A percentile compares a stretch with the other conserved stretches of the same genome.
These are phyloP conservation scores for Dinocampus coccinellae DNA, from an alignment of 2,888 invertebrate species.

Conservation along the genomic window DNA sequence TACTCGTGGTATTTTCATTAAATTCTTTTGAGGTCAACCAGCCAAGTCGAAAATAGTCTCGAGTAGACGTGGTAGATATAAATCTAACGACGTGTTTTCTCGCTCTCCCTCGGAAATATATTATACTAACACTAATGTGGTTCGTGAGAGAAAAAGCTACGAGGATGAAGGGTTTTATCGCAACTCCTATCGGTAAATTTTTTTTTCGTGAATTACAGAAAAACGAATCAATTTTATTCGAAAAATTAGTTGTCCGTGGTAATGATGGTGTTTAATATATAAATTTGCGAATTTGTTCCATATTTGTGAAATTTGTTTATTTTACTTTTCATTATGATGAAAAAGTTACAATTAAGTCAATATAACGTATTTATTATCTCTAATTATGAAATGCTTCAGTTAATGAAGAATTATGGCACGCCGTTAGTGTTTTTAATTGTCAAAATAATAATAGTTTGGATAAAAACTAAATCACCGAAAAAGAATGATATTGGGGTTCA, in stretches of 20 bases:
- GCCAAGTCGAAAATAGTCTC: constrained; percentile 56
- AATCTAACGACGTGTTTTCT: constrained; percentile 58
- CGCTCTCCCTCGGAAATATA: constrained; percentile 32
- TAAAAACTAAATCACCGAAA: too few species aligned
- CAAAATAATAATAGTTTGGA: too few species aligned
- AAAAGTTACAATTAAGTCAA: too few species aligned
- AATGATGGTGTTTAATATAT: constrained; percentile 55
- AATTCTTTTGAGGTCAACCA: constrained; percentile 60
- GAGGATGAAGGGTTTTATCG: constrained; percentile 21
- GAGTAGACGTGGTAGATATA: constrained; percentile 54
- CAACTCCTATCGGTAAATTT: constrained; percentile 45
- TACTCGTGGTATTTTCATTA: constrained; percentile 61
- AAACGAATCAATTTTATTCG: constrained; percentile 26
- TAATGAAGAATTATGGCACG: too few species aligned
- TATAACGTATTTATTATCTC: too few species aligned
- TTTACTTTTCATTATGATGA: too few species aligned
- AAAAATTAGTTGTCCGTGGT: constrained; percentile 57
- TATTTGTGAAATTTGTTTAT: not conserved
- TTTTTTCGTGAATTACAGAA: constrained; percentile 42
- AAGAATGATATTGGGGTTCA: too few species aligned
- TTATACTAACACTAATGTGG: constrained; percentile 29
- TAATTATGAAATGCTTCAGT: too few species aligned
- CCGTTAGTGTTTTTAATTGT: too few species aligned
- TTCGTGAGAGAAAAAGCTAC: constrained; percentile 33
- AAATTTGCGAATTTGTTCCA: constrained; percentile 36